Percentiles rank a stretch among this genome's conserved stretches.
Conservation (phyloP, 1,140 invertebrate species). For the Bicyclus anynana region DNA sequence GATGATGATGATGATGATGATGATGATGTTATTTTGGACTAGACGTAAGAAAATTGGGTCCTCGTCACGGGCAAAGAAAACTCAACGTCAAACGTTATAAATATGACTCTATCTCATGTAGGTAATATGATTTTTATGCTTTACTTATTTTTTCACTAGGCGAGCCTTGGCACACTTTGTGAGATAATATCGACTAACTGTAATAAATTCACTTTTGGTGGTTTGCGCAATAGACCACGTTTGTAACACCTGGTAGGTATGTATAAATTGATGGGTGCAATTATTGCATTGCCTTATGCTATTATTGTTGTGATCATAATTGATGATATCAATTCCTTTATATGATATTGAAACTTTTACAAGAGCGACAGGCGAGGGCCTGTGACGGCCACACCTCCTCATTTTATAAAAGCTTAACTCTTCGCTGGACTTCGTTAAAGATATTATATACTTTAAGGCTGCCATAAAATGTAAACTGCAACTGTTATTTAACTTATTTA, state of each 20-base stretch:
- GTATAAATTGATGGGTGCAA: slow-evolving; percentile 1
- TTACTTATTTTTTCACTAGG: slow-evolving; percentile 11
- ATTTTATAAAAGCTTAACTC: too few relatives aligned
- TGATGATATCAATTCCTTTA: too few relatives aligned
- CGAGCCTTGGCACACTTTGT: slow-evolving; percentile 17
- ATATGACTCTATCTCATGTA: slow-evolving; percentile 14
- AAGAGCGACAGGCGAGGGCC: too few relatives aligned
- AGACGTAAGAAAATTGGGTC: too few relatives aligned
- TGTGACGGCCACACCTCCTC: too few relatives aligned
- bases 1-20: too few relatives aligned
- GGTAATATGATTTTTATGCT: slow-evolving; percentile 1
- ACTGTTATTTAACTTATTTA: too few relatives aligned
- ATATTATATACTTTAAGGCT: too few relatives aligned
- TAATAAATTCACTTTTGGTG: slow-evolving; percentile 17
- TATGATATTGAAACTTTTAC: too few relatives aligned
- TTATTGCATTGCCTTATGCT: neutral
- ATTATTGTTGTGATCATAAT: neutral
- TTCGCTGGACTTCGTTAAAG: too few relatives aligned
- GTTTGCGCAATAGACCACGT: slow-evolving; percentile 11
- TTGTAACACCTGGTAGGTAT: slow-evolving; percentile 2
- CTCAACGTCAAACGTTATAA: neutral
- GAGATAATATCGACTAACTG: slow-evolving; percentile 20
- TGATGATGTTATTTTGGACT: too few relatives aligned
- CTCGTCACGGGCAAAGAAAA: neutral
- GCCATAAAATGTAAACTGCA: too few relatives aligned